A percentile compares a stretch with the other conserved stretches of the same genome.
Evolutionary conservation across 2,113 vertebrate species (phyloP).

Genomic region (Rhadina sibilatrix): DNA sequence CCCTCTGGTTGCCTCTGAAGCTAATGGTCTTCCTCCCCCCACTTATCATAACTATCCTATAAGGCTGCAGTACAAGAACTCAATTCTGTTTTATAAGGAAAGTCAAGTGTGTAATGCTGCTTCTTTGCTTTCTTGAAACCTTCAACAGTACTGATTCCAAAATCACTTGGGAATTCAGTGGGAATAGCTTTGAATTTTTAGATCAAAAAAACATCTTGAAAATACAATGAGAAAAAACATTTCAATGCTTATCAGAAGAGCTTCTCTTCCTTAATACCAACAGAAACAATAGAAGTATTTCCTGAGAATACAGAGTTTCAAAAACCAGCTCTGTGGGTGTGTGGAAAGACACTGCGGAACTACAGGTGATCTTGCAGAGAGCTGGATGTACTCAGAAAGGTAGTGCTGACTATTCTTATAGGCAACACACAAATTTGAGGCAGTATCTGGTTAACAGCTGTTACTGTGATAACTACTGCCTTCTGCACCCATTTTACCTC

Average conservation of each 20-base stretch:
- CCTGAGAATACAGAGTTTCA: background rate
- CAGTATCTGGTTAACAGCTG: background rate
- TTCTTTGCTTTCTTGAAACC: background rate
- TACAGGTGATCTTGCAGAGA: background rate
- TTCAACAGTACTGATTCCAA: background rate
- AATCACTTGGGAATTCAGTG: background rate
- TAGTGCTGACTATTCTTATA: background rate
- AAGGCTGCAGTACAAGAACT: background rate
- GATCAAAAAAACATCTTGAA: conserved; percentile 51
- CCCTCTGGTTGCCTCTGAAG: background rate
- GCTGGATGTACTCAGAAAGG: background rate
- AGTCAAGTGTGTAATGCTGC: background rate
- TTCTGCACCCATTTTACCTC: background rate
- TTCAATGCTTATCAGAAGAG: background rate
- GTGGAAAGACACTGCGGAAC: background rate
- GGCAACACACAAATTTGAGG: background rate
- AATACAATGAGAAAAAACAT: background rate
- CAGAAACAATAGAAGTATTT: background rate
- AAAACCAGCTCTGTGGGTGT: background rate
- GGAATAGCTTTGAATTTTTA: conserved; percentile 17
- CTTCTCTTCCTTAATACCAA: background rate
- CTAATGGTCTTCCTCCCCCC: background rate
- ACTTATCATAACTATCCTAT: background rate
- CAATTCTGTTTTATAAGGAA: background rate
- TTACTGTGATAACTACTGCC: background rate